Evolutionary conservation across 2,113 vertebrate genomes (phyloP), one percentile per base, ranked within the genome.

Genomic region (Mirza zaza): DNA sequence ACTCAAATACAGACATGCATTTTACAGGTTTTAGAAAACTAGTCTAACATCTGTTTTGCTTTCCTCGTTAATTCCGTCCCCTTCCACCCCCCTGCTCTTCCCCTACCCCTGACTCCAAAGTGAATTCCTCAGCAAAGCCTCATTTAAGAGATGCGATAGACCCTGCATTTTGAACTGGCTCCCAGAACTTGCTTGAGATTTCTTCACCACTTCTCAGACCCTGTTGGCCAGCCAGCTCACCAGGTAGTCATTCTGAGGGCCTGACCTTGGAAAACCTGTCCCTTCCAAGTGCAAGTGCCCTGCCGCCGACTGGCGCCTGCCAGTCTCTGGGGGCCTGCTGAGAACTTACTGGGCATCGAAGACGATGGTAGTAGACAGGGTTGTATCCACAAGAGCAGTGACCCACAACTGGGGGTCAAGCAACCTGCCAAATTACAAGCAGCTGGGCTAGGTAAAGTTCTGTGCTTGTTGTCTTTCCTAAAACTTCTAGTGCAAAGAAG

Each of bases 41-140:
- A 45, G 32, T 94, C n/a, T 92, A 92, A 97, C 95, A 98, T 98
- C 95, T 98, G 96, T 73, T 98, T 98, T 97, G 96, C 92, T 98
- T 98, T 98, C 87, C 52, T 81, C 84, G 27, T 96, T 98, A 97
- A 96, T 97, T 97, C 85, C 4, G 93, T 96, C 95, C 96, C 32
- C 36, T 2, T 83, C 21, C 20, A 29, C 11, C 55, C 34, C 27
- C 48, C 36, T 76, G n/a, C 73, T 65, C 52, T 45, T 3, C 0
- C 25, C 12, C 59, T 27, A 73, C 65, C 70, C 90, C 94, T 45
- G 67, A 97, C 57, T 97, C 57, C 65, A 96, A 93, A 73, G 59
- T 68, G 73, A 96, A 97, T 97, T 95, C 89, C 50, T 97, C 68
- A 94, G 85, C 29, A 97, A 96, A 97, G 23, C 34, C 79, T 93